Conservation (phyloP, 2,113 vertebrate genomes). For the Rana temporaria region DNA sequence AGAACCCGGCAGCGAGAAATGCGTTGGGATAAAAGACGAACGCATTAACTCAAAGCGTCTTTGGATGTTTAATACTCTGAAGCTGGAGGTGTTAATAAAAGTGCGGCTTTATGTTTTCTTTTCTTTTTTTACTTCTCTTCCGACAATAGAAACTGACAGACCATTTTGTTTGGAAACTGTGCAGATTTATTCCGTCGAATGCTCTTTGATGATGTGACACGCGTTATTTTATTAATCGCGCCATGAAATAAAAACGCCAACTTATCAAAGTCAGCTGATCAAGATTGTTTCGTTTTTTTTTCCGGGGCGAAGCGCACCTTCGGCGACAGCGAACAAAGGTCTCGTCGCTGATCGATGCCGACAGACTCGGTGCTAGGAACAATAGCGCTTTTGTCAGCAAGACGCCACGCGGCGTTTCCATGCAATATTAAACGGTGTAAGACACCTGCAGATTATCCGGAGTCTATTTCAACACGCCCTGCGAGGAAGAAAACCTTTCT, state of each 20-base stretch:
- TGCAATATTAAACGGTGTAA: conserved; percentile 77
- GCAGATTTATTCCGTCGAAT: conserved; percentile 14
- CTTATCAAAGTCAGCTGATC: conserved; percentile 47
- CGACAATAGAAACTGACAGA: conserved; percentile 35
- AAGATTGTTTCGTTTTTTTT: conserved; percentile 7
- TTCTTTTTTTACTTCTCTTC: conserved; percentile 18
- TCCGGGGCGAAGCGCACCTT: conserved; percentile 2
- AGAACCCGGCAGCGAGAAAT: conserved; percentile 17
- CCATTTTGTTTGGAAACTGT: background rate
- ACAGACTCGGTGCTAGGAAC: conserved; percentile 75
- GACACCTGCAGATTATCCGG: conserved; percentile 57
- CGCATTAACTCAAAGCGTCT: conserved; percentile 22
- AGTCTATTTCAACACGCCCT: conserved; percentile 38
- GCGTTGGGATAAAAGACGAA: conserved; percentile 8
- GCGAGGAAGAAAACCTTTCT: conserved; percentile 43
- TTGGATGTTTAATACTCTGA: conserved; percentile 35
- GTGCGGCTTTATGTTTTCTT: background rate
- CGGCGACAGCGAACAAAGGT: conserved; percentile 59
- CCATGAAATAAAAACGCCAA: conserved; percentile 48
- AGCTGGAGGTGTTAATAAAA: background rate
- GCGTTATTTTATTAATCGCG: background rate
- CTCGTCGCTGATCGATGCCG: conserved; percentile 78
- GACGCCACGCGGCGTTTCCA: conserved; percentile 76
- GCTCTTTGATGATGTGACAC: conserved; percentile 41
- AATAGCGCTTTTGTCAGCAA: conserved; percentile 69